A percentile compares a stretch with the other conserved stretches of the same genome.
Evolutionary conservation across 2,888 invertebrate species (phyloP).

Genomic region (Drosophila silvestris): DNA sequence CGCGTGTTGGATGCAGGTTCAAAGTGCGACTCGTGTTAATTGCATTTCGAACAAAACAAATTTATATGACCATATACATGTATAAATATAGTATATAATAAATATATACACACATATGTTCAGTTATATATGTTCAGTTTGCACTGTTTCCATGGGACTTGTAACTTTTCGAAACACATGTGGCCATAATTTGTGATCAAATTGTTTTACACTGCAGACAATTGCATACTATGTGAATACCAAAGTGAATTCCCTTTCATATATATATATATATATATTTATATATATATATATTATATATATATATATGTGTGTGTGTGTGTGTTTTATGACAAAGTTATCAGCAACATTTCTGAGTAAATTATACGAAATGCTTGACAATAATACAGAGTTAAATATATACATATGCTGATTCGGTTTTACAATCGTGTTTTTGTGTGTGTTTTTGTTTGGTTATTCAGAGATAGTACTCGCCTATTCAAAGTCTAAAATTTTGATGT

Average conservation of each 20-base stretch:
- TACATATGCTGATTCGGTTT: not conserved
- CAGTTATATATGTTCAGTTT: not conserved
- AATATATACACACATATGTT: not conserved
- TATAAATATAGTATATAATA: not conserved
- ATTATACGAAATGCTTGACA: conserved; percentile 3
- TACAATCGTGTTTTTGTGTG: not conserved
- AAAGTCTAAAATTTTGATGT: conserved; percentile 1
- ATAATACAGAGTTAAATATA: not conserved
- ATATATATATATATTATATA: not conserved
- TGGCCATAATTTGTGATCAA: not conserved
- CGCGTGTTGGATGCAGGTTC: conserved; percentile 30
- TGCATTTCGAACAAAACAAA: conserved; percentile 22
- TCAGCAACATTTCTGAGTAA: conserved; percentile 8
- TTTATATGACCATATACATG: not conserved
- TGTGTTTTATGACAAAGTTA: conserved; percentile 5
- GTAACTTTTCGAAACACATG: not conserved
- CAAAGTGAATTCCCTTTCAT: not conserved
- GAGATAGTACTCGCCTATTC: not conserved
- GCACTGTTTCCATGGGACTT: not conserved
- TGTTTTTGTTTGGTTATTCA: not conserved
- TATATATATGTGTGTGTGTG: not conserved
- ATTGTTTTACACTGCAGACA: conserved; percentile 1
- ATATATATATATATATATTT: not conserved
- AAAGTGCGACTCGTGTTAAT: conserved; percentile 47
- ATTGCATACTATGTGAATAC: conserved; percentile 1